Evolutionary conservation across 2,888 invertebrate species (phyloP).

Genomic region (Leptopilina myrica): DNA sequence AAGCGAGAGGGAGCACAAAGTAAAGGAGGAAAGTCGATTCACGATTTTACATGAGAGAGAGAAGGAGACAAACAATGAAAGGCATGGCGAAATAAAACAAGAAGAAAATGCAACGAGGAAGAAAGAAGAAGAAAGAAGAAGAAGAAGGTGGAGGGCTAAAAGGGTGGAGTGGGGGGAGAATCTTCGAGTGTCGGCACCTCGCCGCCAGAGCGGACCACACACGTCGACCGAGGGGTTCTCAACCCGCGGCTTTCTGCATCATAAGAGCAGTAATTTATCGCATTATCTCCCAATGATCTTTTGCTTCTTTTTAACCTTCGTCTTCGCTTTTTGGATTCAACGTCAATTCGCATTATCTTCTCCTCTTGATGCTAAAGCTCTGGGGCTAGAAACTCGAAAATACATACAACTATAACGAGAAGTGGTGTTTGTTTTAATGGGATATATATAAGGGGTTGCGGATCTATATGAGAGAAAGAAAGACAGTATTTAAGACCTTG

Average conservation of each 20-base stretch:
- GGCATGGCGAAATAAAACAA: conserved; percentile 60
- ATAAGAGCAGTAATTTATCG: conserved; percentile 39
- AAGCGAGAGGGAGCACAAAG: conserved; percentile 51
- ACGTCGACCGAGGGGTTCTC: conserved; percentile 75
- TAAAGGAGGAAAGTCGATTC: conserved; percentile 34
- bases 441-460: neutral
- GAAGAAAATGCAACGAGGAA: conserved; percentile 56
- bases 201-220: conserved; percentile 76
- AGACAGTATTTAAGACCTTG: too few relatives aligned
- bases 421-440: conserved; percentile 32
- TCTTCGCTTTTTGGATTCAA: conserved; percentile 34
- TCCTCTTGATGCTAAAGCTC: conserved; percentile 3
- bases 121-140: conserved; percentile 55
- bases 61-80: conserved; percentile 49
- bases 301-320: conserved; percentile 24
- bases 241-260: conserved; percentile 60
- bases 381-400: conserved; percentile 22
- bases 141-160: conserved; percentile 53
- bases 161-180: conserved; percentile 60
- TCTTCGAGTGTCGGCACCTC: conserved; percentile 76
- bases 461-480: neutral
- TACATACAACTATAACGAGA: conserved; percentile 18
- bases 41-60: conserved; percentile 48
- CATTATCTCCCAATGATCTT: conserved; percentile 33
- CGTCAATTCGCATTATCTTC: conserved; percentile 38